Conservation (phyloP, 2,888 invertebrate genomes). For the Acrobasis suavella region DNA sequence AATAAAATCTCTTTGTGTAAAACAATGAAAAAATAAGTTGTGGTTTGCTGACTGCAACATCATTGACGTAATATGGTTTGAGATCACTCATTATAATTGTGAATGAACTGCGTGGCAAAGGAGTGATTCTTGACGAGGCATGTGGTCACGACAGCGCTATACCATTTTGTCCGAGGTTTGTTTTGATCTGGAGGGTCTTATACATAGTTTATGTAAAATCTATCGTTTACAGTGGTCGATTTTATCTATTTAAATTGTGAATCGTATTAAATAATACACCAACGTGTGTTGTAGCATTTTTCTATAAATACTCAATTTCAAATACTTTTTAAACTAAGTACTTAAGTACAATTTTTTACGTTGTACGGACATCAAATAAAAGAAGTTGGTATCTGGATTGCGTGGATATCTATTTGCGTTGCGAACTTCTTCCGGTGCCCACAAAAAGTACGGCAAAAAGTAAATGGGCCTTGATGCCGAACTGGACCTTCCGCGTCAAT, state of each 20-base stretch:
- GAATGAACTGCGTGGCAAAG: not conserved
- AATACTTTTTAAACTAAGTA: no score
- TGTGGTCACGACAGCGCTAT: not conserved
- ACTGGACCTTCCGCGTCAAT: not conserved
- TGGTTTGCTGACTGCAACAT: slow-evolving; percentile 2
- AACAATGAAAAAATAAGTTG: no score
- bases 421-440: not conserved
- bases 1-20: not conserved
- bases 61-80: slow-evolving; percentile 1
- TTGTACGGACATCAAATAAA: not conserved
- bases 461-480: not conserved
- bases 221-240: not conserved
- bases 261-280: not conserved
- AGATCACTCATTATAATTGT: slow-evolving; percentile 7
- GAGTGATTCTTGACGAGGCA: not conserved
- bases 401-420: slow-evolving; percentile 13
- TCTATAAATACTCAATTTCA: no score
- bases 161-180: not conserved
- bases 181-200: not conserved
- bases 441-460: slow-evolving; percentile 9
- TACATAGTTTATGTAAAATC: not conserved
- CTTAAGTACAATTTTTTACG: not conserved
- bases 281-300: no score
- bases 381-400: slow-evolving; percentile 3
- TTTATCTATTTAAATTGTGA: not conserved